Percentiles rank a stretch among this genome's conserved stretches.
Conservation (phyloP, 1,140 invertebrate genomes). For the Oryzaephilus surinamensis region DNA sequence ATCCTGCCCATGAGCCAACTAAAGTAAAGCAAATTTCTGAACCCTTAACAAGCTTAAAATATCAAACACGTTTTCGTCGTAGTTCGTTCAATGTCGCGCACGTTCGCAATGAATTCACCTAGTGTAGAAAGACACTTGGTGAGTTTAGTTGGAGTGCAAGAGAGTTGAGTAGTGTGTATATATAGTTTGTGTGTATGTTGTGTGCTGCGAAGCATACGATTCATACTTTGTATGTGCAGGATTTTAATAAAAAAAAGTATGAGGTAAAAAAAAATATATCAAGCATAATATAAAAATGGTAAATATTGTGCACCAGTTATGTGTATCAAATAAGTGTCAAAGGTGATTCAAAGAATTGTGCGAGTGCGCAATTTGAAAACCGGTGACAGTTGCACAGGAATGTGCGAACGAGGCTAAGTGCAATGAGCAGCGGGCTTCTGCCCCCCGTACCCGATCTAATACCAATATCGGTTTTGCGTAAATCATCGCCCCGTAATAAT, state of each 20-base stretch:
- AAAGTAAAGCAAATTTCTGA: constrained; percentile 23
- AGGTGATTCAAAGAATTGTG: constrained; percentile 3
- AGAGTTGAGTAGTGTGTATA: constrained; percentile 8
- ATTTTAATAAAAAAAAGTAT: too few species aligned
- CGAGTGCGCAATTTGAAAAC: constrained; percentile 4
- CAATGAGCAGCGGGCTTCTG: constrained; percentile 31
- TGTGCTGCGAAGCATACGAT: too few species aligned
- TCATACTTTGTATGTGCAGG: too few species aligned
- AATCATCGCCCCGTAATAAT: constrained; percentile 21
- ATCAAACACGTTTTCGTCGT: constrained; percentile 11
- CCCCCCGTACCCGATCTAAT: constrained; percentile 35
- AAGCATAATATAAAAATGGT: too few species aligned
- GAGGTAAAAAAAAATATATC: too few species aligned
- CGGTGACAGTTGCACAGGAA: too few species aligned
- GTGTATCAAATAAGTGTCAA: neutral
- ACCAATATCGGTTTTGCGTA: constrained; percentile 31
- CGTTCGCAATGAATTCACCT: constrained; percentile 25
- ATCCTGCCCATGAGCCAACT: constrained; percentile 23
- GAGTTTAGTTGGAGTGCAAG: constrained; percentile 18
- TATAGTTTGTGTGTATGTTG: neutral
- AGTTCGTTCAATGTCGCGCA: constrained; percentile 20
- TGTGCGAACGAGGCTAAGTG: constrained; percentile 17
- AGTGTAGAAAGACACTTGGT: constrained; percentile 18
- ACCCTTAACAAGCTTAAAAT: constrained; percentile 17
- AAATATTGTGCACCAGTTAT: neutral